Conservation (phyloP, 1,140 invertebrate genomes). For the Acarapis woodi region DNA sequence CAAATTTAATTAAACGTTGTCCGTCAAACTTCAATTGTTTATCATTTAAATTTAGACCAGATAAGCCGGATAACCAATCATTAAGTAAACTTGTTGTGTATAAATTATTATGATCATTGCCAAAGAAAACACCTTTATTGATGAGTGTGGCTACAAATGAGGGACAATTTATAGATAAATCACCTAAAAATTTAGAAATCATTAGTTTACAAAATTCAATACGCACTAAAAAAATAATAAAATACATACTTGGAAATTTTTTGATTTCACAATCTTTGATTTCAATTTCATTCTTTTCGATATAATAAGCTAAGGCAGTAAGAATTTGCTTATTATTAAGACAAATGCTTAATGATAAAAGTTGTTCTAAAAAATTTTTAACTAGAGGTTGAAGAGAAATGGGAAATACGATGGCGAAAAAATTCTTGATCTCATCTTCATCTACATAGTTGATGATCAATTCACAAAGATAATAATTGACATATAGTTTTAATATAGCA, state of each 20-base stretch:
- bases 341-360: constrained; percentile 2
- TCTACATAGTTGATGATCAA: neutral
- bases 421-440: neutral
- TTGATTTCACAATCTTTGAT: neutral
- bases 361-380: neutral
- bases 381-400: neutral
- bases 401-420: constrained; percentile 1
- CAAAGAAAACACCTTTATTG: neutral
- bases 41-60: neutral
- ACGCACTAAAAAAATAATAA: too few species aligned
- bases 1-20: constrained; percentile 1
- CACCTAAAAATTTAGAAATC: too few species aligned
- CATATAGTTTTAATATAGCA: neutral
- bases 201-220: too few species aligned
- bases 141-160: constrained; percentile 1
- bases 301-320: neutral
- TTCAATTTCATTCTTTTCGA: constrained; percentile 3
- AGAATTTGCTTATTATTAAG: constrained; percentile 1
- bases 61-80: too few species aligned
- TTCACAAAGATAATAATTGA: neutral
- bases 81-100: neutral
- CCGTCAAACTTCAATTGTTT: constrained; percentile 1
- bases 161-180: neutral
- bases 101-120: neutral
- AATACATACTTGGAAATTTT: neutral